A percentile compares a stretch with the other conserved stretches of the same genome.
These are phyloP conservation scores for Brienomyrus brachyistius DNA, from an alignment of 2,113 vertebrate genomes.

Conservation along the genomic window DNA sequence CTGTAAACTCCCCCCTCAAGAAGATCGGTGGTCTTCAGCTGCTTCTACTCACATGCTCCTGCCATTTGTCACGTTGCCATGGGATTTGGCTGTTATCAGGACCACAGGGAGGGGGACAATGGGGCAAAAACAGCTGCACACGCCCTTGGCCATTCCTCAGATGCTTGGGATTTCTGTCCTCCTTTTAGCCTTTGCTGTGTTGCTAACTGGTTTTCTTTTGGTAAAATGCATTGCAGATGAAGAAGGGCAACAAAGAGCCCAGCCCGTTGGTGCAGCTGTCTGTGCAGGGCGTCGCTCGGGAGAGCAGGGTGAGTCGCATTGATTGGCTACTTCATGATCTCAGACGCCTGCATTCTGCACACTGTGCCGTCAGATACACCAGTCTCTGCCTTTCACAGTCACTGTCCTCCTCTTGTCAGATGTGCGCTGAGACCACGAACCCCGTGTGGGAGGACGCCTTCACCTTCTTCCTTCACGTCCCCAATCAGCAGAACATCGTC, in stretches of 20 bases:
- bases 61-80: background rate
- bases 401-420: constrained; percentile 43
- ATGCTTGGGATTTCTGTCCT: background rate
- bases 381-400: background rate
- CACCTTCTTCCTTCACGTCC: constrained; percentile 84
- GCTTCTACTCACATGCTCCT: background rate
- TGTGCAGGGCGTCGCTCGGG: constrained; percentile 74
- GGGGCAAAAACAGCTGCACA: background rate
- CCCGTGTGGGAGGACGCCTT: constrained; percentile 84
- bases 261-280: constrained; percentile 81
- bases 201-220: background rate
- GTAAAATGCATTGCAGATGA: constrained; percentile 56
- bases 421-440: constrained; percentile 59
- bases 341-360: background rate
- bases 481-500: constrained; percentile 70
- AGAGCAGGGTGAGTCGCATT: constrained; percentile 68
- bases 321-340: background rate
- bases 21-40: background rate
- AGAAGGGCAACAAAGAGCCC: constrained; percentile 78
- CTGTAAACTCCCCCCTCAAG: background rate
- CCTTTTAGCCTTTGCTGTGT: background rate
- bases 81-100: background rate
- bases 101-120: too few relatives aligned
- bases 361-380: background rate
- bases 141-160: background rate